Conservation (phyloP, 1,140 invertebrate species). For the Neuroterus valhalla region DNA sequence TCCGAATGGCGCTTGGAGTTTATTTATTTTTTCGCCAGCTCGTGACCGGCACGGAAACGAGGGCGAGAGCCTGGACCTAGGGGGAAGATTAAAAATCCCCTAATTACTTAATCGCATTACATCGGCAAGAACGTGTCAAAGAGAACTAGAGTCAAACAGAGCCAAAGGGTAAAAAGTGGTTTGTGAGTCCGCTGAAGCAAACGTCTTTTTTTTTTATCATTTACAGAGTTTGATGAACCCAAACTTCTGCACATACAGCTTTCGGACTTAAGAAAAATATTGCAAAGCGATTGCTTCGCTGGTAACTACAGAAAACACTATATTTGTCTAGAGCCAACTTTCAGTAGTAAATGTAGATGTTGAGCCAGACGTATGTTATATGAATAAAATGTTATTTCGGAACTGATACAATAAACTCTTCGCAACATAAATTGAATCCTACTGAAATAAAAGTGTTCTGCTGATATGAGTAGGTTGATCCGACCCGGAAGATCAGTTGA, state of each 20-base stretch:
- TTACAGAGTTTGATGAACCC: constrained; percentile 24
- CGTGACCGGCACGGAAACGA: constrained; percentile 62
- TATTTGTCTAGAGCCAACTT: too few relatives aligned
- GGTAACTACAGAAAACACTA: too few relatives aligned
- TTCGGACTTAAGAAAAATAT: too few relatives aligned
- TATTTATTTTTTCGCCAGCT: constrained; percentile 70
- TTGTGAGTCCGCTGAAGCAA: constrained; percentile 8
- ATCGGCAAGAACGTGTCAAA: constrained; percentile 59
- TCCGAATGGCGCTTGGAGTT: constrained; percentile 62
- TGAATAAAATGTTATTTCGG: not conserved
- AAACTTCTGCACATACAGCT: not conserved
- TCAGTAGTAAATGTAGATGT: too few relatives aligned
- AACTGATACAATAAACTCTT: not conserved
- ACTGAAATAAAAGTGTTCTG: not conserved
- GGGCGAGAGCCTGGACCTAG: constrained; percentile 49
- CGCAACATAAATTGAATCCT: not conserved
- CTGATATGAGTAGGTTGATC: not conserved
- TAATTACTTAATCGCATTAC: constrained; percentile 73
- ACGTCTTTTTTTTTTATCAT: constrained; percentile 5
- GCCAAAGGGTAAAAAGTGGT: constrained; percentile 32
- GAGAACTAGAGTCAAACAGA: constrained; percentile 41
- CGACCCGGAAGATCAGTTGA: constrained; percentile 10
- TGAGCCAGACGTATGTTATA: not conserved
- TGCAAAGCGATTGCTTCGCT: too few relatives aligned
- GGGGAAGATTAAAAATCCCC: constrained; percentile 73